Base-by-base conservation (phyloP, 2,113 vertebrate species). In the Tachysurus fulvidraco region DNA sequence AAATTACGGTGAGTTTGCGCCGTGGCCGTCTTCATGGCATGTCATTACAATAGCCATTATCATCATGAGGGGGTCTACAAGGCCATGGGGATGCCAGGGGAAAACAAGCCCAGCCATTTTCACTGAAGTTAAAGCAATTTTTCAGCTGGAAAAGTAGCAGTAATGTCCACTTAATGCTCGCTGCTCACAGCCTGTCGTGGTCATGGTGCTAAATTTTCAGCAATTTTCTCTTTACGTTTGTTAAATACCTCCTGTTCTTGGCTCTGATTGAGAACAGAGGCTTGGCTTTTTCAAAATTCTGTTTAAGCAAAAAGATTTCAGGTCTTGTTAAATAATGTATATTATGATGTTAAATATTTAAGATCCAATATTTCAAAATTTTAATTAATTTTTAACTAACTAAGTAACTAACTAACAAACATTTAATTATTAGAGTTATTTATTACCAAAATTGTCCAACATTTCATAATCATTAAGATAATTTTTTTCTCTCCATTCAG, bases 31-130 rank as follows among this genome's bases (percentile, higher is more conserved):
- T 79, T 84, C 59, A 71, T 84, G 67, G 65, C 81, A 28, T 81
- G 36, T 86, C 79, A 82, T 92, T 88, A 83, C 23, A 81, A 17
- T n/a, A 57, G 85, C 83, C 55, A 83, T 83, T 82, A 77, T 89
- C 86, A 54, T 65, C 30, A 46, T 21, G 8, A 79, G 16, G 76
- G 44, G 4, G 54, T 76, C 50, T 84, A 41, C 19, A 65, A 78
- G 44, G 55, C 71, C 44, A 52, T 87, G 28, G 28, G 77, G 52
- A 76, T 3, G 67, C 50, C 5, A n/a, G 23, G 25, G 54, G 41
- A 65, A 76, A 76, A 76, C 54, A 52, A 36, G 44, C 89, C 21
- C 8, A 21, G 7, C 2, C 50, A 41, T 25, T 79, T 79, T 23
- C 28, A 65, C 73, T 10, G 17, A 55, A 46, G 44, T 50, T 64